These are phyloP conservation scores for Bombyx mandarina DNA, from an alignment of 1,140 invertebrate genomes.

Conservation along the genomic window DNA sequence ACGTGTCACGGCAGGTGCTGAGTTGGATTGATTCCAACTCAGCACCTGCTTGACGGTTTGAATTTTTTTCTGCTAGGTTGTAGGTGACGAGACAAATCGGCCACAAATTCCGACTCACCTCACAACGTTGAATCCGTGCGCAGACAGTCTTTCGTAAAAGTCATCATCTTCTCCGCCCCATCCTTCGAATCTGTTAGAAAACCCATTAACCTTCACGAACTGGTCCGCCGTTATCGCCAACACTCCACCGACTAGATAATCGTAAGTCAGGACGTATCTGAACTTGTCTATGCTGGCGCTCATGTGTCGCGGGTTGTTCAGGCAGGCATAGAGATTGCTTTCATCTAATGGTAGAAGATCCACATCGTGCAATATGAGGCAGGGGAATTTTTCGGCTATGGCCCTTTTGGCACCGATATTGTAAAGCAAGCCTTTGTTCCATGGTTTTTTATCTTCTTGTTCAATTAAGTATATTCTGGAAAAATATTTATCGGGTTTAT, in stretches of 20 bases:
- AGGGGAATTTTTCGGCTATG: constrained; percentile 80
- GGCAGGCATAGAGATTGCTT: constrained; percentile 92
- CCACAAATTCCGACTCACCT: constrained; percentile 21
- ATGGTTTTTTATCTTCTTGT: constrained; percentile 82
- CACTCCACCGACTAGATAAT: constrained; percentile 81
- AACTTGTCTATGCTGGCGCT: constrained; percentile 93
- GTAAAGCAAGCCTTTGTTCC: constrained; percentile 92
- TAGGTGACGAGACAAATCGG: too few species aligned
- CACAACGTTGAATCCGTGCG: constrained; percentile 26
- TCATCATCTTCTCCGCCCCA: constrained; percentile 97
- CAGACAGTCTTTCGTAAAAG: constrained; percentile 76
- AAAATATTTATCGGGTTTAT: constrained; percentile 4
- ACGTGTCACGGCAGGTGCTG: too few species aligned
- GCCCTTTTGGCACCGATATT: constrained; percentile 92
- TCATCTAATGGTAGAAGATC: constrained; percentile 94
- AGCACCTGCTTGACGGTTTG: too few species aligned
- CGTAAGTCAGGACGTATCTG: constrained; percentile 78
- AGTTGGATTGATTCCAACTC: too few species aligned
- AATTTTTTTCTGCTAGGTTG: too few species aligned
- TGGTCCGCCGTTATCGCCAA: constrained; percentile 79
- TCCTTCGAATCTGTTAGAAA: constrained; percentile 90
- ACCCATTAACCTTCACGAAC: constrained; percentile 88
- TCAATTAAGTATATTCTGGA: constrained; percentile 89
- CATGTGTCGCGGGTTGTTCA: constrained; percentile 89
- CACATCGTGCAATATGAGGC: constrained; percentile 96